Conservation (phyloP, 1,140 invertebrate species). For the Sycobia sp. region DNA sequence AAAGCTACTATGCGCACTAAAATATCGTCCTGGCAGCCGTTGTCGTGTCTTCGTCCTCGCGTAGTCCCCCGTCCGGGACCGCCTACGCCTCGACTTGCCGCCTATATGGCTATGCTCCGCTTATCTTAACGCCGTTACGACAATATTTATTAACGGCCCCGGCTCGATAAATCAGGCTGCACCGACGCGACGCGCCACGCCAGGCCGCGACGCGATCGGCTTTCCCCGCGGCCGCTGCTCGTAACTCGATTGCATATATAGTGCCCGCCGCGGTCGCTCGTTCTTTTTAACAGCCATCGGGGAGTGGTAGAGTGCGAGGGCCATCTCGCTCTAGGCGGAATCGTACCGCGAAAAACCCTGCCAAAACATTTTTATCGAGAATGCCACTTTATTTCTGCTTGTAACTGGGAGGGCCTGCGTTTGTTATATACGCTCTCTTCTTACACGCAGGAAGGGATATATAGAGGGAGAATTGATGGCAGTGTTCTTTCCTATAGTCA, state of each 20-base stretch:
- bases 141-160: conserved; percentile 58
- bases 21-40: conserved; percentile 49
- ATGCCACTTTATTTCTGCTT: conserved; percentile 15
- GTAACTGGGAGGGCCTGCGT: too few species aligned
- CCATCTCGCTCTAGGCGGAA: conserved; percentile 1
- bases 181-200: too few species aligned
- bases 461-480: too few species aligned
- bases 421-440: too few species aligned
- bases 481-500: too few species aligned
- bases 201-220: not conserved
- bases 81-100: conserved; percentile 43
- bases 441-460: too few species aligned
- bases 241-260: conserved; percentile 15
- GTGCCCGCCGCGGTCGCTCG: too few species aligned
- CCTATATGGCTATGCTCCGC: conserved; percentile 39
- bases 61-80: conserved; percentile 39
- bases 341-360: not conserved
- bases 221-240: not conserved
- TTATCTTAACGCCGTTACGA: conserved; percentile 59
- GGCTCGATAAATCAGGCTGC: conserved; percentile 53
- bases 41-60: not conserved
- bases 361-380: conserved; percentile 34
- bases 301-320: not conserved
- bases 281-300: too few species aligned
- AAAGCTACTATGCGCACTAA: conserved; percentile 58